Evolutionary conservation across 1,140 invertebrate genomes (phyloP).

Genomic region (Drosophila ironensis): DNA sequence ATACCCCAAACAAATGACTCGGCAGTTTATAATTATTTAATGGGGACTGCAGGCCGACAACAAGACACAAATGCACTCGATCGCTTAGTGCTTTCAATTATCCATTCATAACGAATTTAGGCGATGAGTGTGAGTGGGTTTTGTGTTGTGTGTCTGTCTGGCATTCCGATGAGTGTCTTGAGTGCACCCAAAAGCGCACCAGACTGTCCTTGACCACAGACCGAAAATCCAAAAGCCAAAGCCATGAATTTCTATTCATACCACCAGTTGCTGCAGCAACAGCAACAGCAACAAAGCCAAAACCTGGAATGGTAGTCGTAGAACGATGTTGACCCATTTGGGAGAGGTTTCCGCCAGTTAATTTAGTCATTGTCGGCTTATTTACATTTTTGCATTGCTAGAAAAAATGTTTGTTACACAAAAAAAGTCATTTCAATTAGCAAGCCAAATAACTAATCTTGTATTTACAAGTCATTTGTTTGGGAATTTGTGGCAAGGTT

Average conservation of each 20-base stretch:
- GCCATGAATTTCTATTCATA: conserved; percentile 16
- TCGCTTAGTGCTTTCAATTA: too few species aligned
- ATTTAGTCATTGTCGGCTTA: conserved; percentile 55
- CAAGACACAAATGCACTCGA: too few species aligned
- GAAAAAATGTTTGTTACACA: too few species aligned
- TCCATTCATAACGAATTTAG: too few species aligned
- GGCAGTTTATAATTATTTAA: neutral
- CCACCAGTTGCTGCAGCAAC: conserved; percentile 27
- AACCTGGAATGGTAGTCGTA: conserved; percentile 6
- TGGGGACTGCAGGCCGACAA: too few species aligned
- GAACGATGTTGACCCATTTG: conserved; percentile 28
- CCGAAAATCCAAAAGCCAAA: too few species aligned
- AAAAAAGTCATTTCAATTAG: too few species aligned
- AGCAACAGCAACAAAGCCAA: neutral
- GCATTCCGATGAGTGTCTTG: neutral
- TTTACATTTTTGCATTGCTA: conserved; percentile 33
- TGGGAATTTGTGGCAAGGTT: too few species aligned
- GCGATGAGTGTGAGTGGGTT: too few species aligned
- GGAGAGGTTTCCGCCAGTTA: conserved; percentile 28
- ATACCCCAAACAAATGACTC: neutral
- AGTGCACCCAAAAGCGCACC: conserved; percentile 2
- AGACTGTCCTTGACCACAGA: neutral
- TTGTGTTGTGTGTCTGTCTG: too few species aligned
- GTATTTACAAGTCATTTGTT: too few species aligned
- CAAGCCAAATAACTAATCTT: too few species aligned